phyloP scores from a whole-genome alignment of 1,140 invertebrate species.

The Spodoptera litura region DNA sequence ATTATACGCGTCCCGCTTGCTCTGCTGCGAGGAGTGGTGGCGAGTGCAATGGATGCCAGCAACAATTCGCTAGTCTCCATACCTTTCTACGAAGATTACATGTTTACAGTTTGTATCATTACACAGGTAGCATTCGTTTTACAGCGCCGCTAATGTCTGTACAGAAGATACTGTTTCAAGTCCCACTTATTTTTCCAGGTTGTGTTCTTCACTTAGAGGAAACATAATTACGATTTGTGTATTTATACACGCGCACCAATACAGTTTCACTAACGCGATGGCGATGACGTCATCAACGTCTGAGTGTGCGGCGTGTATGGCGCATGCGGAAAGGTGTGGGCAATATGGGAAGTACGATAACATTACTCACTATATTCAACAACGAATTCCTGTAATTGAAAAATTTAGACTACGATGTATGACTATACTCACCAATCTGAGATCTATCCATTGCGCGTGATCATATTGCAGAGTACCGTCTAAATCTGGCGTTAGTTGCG shows the following conservation, averaged over 20 bases:
- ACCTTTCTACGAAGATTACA: slow-evolving; percentile 15
- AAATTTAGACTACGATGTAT: not conserved
- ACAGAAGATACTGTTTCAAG: not conserved
- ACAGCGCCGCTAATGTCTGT: slow-evolving; percentile 3
- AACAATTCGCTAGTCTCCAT: slow-evolving; percentile 25
- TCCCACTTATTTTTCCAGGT: not conserved
- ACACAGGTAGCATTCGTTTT: slow-evolving; percentile 14
- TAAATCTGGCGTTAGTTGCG: slow-evolving; percentile 96
- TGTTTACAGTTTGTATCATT: slow-evolving; percentile 14
- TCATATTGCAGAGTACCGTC: slow-evolving; percentile 98
- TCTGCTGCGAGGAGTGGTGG: slow-evolving; percentile 40
- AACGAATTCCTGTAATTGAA: slow-evolving; percentile 28
- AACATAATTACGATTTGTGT: slow-evolving; percentile 10
- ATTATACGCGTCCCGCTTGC: slow-evolving; percentile 34
- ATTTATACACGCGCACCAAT: slow-evolving; percentile 3
- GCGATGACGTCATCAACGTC: slow-evolving; percentile 1
- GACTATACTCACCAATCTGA: slow-evolving; percentile 88
- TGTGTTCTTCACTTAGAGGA: not conserved
- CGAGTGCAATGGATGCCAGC: slow-evolving; percentile 25
- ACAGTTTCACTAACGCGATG: slow-evolving; percentile 23
- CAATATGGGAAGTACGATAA: slow-evolving; percentile 8
- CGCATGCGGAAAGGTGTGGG: slow-evolving; percentile 19
- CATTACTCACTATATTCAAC: slow-evolving; percentile 34
- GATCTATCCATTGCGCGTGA: slow-evolving; percentile 98
- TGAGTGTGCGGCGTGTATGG: slow-evolving; percentile 17